phyloP scores from a whole-genome alignment of 2,797 vertebrate genomes.

The Nannoperca obscura region DNA sequence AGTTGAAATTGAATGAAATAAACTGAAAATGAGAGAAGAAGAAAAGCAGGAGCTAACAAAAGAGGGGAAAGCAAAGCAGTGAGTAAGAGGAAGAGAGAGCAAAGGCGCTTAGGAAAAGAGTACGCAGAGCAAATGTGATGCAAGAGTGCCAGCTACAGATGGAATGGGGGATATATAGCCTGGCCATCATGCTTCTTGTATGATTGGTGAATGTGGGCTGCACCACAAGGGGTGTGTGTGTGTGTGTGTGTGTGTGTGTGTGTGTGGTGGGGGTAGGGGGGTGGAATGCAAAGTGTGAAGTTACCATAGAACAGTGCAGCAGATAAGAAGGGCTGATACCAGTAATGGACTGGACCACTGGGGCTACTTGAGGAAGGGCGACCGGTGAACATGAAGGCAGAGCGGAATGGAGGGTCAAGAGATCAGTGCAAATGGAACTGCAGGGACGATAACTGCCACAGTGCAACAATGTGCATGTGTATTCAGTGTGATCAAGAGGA shows the following conservation, averaged over 20 bases:
- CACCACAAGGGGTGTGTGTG: conserved; percentile 49
- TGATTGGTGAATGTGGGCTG: conserved; percentile 67
- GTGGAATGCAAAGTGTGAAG: conserved; percentile 11
- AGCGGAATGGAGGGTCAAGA: conserved; percentile 55
- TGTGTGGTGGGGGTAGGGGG: background rate
- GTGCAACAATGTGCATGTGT: conserved; percentile 21
- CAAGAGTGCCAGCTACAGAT: conserved; percentile 86
- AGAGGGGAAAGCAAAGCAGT: conserved; percentile 35
- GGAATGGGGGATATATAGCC: conserved; percentile 78
- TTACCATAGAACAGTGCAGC: conserved; percentile 50
- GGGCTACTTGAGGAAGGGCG: conserved; percentile 61
- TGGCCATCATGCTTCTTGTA: conserved; percentile 59
- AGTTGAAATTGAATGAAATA: conserved; percentile 10
- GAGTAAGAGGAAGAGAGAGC: conserved; percentile 41
- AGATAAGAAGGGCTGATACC: conserved; percentile 74
- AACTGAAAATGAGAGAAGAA: conserved; percentile 22
- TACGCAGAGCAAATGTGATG: conserved; percentile 77
- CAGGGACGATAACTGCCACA: conserved; percentile 35
- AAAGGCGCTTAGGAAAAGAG: conserved; percentile 57
- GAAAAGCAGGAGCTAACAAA: background rate
- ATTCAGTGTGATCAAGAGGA: conserved; percentile 34
- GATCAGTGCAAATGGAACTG: conserved; percentile 67
- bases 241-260: too few relatives aligned
- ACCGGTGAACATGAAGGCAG: conserved; percentile 45
- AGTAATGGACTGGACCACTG: conserved; percentile 74